Percentiles rank a stretch among this genome's conserved stretches.
Evolutionary conservation across 2,113 vertebrate genomes (phyloP).

Genomic region (Chelonoidis abingdonii): DNA sequence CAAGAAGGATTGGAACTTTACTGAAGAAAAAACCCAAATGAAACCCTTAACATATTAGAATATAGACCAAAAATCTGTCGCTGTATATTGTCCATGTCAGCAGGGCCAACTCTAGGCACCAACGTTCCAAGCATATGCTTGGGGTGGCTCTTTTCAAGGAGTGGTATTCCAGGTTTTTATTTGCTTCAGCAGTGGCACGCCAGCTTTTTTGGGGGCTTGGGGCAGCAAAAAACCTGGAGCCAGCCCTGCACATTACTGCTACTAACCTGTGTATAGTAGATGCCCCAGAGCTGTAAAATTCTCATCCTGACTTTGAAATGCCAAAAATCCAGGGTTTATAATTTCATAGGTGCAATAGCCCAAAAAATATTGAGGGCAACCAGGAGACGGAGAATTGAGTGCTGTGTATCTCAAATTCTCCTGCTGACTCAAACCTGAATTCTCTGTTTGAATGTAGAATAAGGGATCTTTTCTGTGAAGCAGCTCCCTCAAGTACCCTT

Average conservation of each 20-base stretch:
- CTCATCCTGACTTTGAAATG: rapidly evolving
- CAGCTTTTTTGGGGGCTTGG: too few species aligned
- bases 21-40: not conserved
- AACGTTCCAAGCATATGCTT: too few species aligned
- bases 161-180: too few species aligned
- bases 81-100: not conserved
- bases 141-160: too few species aligned
- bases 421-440: not conserved
- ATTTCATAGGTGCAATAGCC: not conserved
- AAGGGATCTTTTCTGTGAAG: rapidly evolving
- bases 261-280: not conserved
- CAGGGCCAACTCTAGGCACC: too few species aligned
- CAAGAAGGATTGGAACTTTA: not conserved
- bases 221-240: too few species aligned
- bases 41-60: not conserved
- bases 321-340: not conserved
- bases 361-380: not conserved
- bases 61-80: not conserved
- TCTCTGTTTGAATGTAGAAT: not conserved
- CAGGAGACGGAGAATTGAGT: not conserved
- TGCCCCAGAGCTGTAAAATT: not conserved
- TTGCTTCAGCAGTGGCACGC: too few species aligned
- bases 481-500: rapidly evolving
- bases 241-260: not conserved
- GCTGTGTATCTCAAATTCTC: not conserved